Conservation (phyloP, 1,140 invertebrate species). For the Acyrthosiphon pisum region DNA sequence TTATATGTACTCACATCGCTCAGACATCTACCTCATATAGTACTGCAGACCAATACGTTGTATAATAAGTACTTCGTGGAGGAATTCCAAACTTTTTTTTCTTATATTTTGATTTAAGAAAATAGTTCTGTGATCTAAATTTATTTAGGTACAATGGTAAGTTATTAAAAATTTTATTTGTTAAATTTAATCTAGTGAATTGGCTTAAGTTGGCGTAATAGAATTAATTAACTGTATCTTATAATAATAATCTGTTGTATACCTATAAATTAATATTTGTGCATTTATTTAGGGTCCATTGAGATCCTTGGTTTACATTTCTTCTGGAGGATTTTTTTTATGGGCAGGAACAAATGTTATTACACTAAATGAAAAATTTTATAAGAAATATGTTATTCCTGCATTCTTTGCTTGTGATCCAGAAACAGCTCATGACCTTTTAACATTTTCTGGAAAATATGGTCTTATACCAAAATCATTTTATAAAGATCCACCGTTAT, state of each 20-base stretch:
- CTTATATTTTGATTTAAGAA: background rate
- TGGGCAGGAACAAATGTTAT: conserved; percentile 73
- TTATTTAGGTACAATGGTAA: background rate
- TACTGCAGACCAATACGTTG: background rate
- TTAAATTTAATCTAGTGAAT: background rate
- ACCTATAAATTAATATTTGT: background rate
- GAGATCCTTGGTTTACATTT: conserved; percentile 65
- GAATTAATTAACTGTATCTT: background rate
- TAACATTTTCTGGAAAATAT: conserved; percentile 77
- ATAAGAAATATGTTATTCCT: conserved; percentile 76
- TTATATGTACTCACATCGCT: too few species aligned
- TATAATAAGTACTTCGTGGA: background rate
- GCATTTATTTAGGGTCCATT: conserved; percentile 68
- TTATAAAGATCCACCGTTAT: conserved; percentile 68
- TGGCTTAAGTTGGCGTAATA: background rate
- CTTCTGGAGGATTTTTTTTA: conserved; percentile 68
- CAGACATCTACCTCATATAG: background rate
- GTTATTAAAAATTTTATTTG: background rate
- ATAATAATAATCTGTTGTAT: background rate
- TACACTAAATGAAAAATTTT: conserved; percentile 80
- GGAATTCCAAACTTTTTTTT: background rate
- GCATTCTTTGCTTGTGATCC: conserved; percentile 72
- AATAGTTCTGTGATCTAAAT: background rate
- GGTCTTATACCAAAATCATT: conserved; percentile 71
- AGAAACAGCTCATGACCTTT: conserved; percentile 81